Evolutionary conservation across 1,140 invertebrate genomes (phyloP), one percentile per base, ranked within the genome.

Genomic region (Cotesia vestalis): DNA sequence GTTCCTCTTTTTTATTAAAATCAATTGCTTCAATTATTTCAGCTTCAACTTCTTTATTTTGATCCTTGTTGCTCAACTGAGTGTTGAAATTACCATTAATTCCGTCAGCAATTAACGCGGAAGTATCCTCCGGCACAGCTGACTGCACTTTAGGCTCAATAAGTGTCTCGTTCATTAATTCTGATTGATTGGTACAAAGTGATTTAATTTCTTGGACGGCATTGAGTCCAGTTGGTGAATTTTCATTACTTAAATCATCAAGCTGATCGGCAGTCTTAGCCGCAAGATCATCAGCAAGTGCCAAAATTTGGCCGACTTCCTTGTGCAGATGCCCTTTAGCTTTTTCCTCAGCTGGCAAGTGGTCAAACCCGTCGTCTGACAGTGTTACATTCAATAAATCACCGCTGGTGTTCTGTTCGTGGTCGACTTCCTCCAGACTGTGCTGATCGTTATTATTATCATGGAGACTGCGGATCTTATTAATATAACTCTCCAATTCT

Each of bases 331-430:
- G 38, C 35, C 73, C 69, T 51, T 71, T 76, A 20, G 4, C 38
- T 62, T 73, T 74, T 1, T 73, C 67, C 4, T 76, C 77, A 2
- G 6, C 51, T 9, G 68, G 60, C 51, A 74, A 27, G 4, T 73
- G 66, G 60, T 77, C 75, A 4, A 71, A 0, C 0, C 72, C 78
- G 35, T 86, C 82, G 3, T 83, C 78, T 0, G 81, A 85, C 1
- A 83, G 63, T 0, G 78, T 78, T 20, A 80, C 79, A 60, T 85
- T 84, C 34, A 85, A 52, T 8, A 81, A 53, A 78, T 84, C 84
- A 4, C 78, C 81, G 36, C 81, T 85, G 0, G 81, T 85, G 51
- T 85, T 84, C 60, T 83, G 80, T 9, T 84, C 80, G 1, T 79
- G 76, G 52, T 85, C 78, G 6, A 71, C 8, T 5, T 83, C 84